Evolutionary conservation across 2,797 vertebrate species (phyloP).

Genomic region (Huso huso): DNA sequence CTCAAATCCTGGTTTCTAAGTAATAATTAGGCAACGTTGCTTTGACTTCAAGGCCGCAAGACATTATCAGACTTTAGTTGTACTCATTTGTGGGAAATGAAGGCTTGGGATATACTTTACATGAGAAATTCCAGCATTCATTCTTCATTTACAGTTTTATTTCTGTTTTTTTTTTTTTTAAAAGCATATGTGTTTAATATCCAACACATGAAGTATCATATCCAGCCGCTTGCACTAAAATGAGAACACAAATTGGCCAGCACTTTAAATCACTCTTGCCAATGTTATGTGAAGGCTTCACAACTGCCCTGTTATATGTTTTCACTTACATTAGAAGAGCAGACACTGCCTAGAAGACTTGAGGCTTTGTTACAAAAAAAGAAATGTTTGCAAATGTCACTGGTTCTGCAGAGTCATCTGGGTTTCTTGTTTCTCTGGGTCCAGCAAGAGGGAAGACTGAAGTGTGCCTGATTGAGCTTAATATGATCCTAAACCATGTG

Average conservation of each 20-base stretch:
- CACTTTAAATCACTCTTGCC: constrained; percentile 56
- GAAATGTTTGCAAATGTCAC: constrained; percentile 30
- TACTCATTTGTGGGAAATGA: neutral
- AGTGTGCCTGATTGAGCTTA: constrained; percentile 43
- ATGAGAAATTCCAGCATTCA: constrained; percentile 15
- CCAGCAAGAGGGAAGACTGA: constrained; percentile 37
- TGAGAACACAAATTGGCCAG: constrained; percentile 38
- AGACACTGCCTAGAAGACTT: constrained; percentile 55
- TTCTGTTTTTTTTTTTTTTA: constrained; percentile 26
- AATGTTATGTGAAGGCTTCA: constrained; percentile 48
- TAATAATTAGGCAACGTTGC: neutral
- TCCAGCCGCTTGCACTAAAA: constrained; percentile 39
- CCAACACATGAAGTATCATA: constrained; percentile 46
- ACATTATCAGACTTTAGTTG: neutral
- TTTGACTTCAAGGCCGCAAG: neutral
- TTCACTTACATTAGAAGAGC: constrained; percentile 41
- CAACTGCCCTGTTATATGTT: constrained; percentile 31
- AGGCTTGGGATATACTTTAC: constrained; percentile 20
- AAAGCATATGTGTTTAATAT: constrained; percentile 52
- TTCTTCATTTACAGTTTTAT: constrained; percentile 22
- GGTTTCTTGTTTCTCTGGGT: constrained; percentile 29
- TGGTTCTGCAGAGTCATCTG: constrained; percentile 9
- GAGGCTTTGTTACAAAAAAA: constrained; percentile 46
- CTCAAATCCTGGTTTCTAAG: neutral
- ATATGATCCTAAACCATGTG: constrained; percentile 41